Evolutionary conservation across 2,113 vertebrate species (phyloP).

Genomic region (Panthera uncia): DNA sequence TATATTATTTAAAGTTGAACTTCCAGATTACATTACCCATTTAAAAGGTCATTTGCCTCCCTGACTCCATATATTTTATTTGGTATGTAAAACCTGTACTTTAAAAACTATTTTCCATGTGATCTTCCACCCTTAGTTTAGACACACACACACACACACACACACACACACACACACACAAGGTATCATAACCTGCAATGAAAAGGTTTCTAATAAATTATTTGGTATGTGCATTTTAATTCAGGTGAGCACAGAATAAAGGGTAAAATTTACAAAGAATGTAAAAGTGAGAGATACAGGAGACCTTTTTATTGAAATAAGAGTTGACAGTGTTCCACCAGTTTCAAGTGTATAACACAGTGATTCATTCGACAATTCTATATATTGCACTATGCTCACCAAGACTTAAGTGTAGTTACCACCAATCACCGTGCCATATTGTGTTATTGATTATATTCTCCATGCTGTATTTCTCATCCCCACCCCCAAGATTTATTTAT

Average conservation of each 20-base stretch:
- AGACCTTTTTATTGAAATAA: background rate
- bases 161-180: background rate
- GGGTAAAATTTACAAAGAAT: background rate
- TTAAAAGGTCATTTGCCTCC: background rate
- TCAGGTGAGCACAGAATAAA: background rate
- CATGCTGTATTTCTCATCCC: background rate
- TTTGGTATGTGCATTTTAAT: background rate
- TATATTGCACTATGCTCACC: background rate
- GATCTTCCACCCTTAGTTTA: background rate
- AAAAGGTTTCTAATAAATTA: constrained; percentile 13
- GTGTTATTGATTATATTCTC: background rate
- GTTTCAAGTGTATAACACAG: background rate
- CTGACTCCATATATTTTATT: background rate
- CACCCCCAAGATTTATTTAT: background rate
- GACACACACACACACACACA: background rate
- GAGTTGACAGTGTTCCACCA: background rate
- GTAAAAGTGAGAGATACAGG: background rate
- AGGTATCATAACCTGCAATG: background rate
- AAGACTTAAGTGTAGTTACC: background rate
- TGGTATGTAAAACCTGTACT: background rate
- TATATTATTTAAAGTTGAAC: background rate
- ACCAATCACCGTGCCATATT: background rate
- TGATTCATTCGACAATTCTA: background rate
- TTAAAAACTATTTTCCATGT: background rate
- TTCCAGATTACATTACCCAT: background rate